Evolutionary conservation across 1,140 invertebrate genomes (phyloP), one percentile per base, ranked within the genome.

Genomic region (Thalassaphorura encarpata): DNA sequence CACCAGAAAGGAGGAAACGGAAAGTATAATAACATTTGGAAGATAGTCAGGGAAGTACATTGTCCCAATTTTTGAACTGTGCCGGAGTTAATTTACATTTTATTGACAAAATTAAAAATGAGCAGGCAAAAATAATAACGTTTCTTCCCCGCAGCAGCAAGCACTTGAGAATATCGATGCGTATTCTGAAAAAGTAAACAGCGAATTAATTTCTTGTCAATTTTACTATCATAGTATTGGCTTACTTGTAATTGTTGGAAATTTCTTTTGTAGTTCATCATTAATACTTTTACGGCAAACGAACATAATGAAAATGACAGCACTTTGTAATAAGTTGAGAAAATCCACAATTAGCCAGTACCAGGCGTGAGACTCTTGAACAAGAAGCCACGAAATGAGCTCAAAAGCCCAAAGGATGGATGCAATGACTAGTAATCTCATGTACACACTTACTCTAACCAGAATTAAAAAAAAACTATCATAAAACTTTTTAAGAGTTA

Each of bases 261-360:
- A 40, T 42, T 41, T 52, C 40, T 52, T 13, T 28, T 40, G 33
- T 16, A 85, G 31, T 13, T 51, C 21, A 16, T 23, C 33, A 26
- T 29, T 33, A n/a, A 27, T 39, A 8, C 28, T 51, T 21, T 19
- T 39, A 18, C 48, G 27, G 33, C 48, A 51, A 16, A 39, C 33
- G 28, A 51, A 51, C 29, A 90, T 86, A 59, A 86, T 78, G 70
- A 90, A 91, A 51, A 90, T 89, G 67, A 89, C 81, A 16, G 89
- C 80, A 33, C 87, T 87, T 69, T 90, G 87, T 28, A 89, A 75
- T 46, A 83, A 81, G 71, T 89, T 90, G 67, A 89, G 77, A 59
- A 89, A 67, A 51, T 72, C 73, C 1, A 69, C 66, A 13, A 67
- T 18, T 24, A 71, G 67, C 67, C 71, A 73, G 51, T 67, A 66